These are phyloP conservation scores for Pelobates cultripes DNA, from an alignment of 2,797 vertebrate species.

Conservation along the genomic window DNA sequence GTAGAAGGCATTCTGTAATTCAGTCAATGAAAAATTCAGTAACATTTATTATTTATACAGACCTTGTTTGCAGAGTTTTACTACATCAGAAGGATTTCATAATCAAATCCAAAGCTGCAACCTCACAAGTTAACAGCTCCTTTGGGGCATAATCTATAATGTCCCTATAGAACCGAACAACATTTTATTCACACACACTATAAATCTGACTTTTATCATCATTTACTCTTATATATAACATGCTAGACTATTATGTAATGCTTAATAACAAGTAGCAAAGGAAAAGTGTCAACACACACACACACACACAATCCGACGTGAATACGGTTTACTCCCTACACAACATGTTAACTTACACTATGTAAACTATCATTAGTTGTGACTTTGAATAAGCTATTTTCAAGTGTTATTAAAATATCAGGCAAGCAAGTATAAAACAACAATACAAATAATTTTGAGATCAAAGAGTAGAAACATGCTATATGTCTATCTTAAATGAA, in stretches of 20 bases:
- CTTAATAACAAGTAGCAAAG: background rate
- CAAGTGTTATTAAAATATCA: too few species aligned
- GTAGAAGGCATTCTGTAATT: constrained; percentile 45
- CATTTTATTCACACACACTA: constrained; percentile 4
- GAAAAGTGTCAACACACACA: background rate
- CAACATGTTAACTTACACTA: background rate
- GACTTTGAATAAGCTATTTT: background rate
- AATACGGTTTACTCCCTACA: background rate
- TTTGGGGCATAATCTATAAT: constrained; percentile 28
- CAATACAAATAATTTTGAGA: too few species aligned
- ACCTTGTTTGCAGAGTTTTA: constrained; percentile 48
- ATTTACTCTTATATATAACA: constrained; percentile 31
- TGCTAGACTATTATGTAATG: background rate
- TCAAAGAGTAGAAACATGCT: too few species aligned
- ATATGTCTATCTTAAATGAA: too few species aligned
- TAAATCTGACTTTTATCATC: constrained; percentile 26
- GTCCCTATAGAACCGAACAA: background rate
- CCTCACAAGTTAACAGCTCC: constrained; percentile 25
- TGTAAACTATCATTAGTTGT: background rate
- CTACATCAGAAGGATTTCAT: constrained; percentile 35
- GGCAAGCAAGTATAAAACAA: too few species aligned
- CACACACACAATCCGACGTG: background rate
- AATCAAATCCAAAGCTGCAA: constrained; percentile 22
- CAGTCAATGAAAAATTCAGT: constrained; percentile 54
- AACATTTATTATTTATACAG: constrained; percentile 51